phyloP scores from a whole-genome alignment of 2,888 invertebrate species.

The Cerastis rubricosa region DNA sequence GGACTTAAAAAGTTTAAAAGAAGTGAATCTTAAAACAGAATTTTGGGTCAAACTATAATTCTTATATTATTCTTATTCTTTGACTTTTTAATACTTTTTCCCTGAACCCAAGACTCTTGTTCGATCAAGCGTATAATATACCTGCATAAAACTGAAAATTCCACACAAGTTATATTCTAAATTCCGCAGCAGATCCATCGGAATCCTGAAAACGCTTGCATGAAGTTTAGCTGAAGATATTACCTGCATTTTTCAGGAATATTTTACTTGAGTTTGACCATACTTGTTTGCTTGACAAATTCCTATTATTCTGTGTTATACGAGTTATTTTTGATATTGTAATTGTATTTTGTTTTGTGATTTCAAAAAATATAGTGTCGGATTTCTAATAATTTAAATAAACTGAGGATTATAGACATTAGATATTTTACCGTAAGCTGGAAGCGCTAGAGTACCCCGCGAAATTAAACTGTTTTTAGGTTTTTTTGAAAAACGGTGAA shows the following conservation, averaged over 20 bases:
- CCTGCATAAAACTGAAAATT: conserved; percentile 41
- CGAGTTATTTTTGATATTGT: neutral
- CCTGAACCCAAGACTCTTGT: neutral
- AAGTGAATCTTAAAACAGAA: neutral
- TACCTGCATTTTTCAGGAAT: conserved; percentile 64
- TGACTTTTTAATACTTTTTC: neutral
- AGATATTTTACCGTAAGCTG: too few relatives aligned
- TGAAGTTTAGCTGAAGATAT: conserved; percentile 62
- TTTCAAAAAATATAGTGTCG: neutral
- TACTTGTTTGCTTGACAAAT: conserved; percentile 26
- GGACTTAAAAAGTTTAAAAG: neutral
- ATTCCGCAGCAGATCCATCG: conserved; percentile 47
- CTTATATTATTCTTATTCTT: neutral
- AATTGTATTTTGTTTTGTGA: neutral
- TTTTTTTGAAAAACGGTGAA: too few relatives aligned
- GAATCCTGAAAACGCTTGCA: conserved; percentile 63
- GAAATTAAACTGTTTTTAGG: too few relatives aligned
- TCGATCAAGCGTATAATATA: conserved; percentile 26
- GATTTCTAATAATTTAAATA: neutral
- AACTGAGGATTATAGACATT: neutral
- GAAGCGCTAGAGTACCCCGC: too few relatives aligned
- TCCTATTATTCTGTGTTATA: conserved; percentile 5
- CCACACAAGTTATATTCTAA: conserved; percentile 30
- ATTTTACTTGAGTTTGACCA: conserved; percentile 48
- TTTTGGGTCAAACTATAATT: neutral